Percentiles rank a stretch among this genome's conserved stretches.
Conservation (phyloP, 2,888 invertebrate genomes). For the Saturnia japonica region DNA sequence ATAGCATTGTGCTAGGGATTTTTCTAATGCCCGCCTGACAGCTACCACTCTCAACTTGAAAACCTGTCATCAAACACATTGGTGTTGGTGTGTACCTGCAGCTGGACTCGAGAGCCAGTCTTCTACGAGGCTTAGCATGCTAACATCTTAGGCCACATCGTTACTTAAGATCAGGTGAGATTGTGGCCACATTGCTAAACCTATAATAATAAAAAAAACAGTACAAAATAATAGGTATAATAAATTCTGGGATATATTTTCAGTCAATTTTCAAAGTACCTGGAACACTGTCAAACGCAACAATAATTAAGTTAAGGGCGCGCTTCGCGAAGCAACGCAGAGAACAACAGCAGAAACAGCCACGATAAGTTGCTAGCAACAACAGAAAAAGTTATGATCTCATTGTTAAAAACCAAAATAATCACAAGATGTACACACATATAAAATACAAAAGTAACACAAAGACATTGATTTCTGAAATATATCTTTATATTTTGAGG, state of each 20-base stretch:
- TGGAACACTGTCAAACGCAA: slow-evolving; percentile 87
- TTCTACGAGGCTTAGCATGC: too few relatives aligned
- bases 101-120: too few relatives aligned
- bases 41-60: too few relatives aligned
- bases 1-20: too few relatives aligned
- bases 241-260: slow-evolving; percentile 44
- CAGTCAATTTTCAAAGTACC: slow-evolving; percentile 92
- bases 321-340: slow-evolving; percentile 80
- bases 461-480: not conserved
- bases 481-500: not conserved
- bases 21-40: too few relatives aligned
- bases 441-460: slow-evolving; percentile 1
- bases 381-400: slow-evolving; percentile 55
- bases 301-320: slow-evolving; percentile 83
- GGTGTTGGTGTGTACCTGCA: too few relatives aligned
- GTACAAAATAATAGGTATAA: not conserved
- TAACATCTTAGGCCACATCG: too few relatives aligned
- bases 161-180: too few relatives aligned
- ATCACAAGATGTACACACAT: slow-evolving; percentile 35
- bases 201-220: too few relatives aligned
- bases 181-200: too few relatives aligned
- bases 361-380: slow-evolving; percentile 53
- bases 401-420: slow-evolving; percentile 52
- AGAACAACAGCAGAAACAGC: slow-evolving; percentile 75
- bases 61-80: too few relatives aligned